phyloP scores from a whole-genome alignment of 1,140 invertebrate genomes.

The Drosophila aff. region DNA sequence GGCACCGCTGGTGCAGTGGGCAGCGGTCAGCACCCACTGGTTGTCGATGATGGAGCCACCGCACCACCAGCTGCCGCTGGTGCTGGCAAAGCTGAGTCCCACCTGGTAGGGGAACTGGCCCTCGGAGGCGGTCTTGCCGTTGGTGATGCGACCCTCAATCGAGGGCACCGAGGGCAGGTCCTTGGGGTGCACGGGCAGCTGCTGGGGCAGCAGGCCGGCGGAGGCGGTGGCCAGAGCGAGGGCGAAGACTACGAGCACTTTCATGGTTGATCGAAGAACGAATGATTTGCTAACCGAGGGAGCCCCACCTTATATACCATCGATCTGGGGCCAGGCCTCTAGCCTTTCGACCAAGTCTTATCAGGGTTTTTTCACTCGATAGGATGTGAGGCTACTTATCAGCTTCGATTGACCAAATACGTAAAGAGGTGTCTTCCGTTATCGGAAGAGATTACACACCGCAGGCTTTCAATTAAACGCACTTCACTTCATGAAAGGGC shows the following conservation, averaged over 20 bases:
- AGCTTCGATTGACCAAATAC: conserved; percentile 13
- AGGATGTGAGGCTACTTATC: conserved; percentile 34
- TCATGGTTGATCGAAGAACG: conserved; percentile 72
- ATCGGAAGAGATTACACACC: conserved; percentile 42
- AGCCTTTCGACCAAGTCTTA: conserved; percentile 33
- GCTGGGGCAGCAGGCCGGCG: conserved; percentile 58
- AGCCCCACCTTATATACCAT: conserved; percentile 35
- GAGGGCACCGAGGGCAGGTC: conserved; percentile 35
- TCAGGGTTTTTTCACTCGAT: neutral
- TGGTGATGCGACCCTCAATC: conserved; percentile 79
- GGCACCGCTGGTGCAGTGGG: conserved; percentile 86
- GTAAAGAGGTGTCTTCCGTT: conserved; percentile 26
- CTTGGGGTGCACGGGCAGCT: conserved; percentile 56
- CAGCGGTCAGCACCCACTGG: conserved; percentile 87
- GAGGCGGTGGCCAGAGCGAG: conserved; percentile 69
- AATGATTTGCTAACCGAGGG: conserved; percentile 37
- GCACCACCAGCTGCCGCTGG: conserved; percentile 85
- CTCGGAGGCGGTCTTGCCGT: conserved; percentile 55
- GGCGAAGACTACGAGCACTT: conserved; percentile 73
- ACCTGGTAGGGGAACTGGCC: conserved; percentile 87
- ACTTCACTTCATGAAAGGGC: conserved; percentile 22
- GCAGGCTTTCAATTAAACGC: conserved; percentile 52
- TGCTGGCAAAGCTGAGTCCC: conserved; percentile 81
- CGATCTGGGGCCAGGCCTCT: conserved; percentile 6
- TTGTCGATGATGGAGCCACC: conserved; percentile 87